phyloP scores from a whole-genome alignment of 2,888 invertebrate species.

The Parelbella ahira region DNA sequence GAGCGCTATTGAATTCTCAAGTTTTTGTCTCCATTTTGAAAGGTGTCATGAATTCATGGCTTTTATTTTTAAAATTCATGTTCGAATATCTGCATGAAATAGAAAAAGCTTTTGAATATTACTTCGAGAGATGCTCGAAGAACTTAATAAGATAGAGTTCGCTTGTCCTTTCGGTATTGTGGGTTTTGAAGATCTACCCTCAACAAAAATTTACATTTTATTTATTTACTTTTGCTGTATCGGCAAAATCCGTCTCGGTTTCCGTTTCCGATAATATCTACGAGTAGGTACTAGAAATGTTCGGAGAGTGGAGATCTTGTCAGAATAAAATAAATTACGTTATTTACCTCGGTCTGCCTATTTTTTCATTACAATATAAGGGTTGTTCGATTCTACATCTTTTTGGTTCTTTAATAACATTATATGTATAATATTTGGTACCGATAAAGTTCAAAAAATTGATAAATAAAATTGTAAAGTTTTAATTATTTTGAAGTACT shows the following conservation, averaged over 20 bases:
- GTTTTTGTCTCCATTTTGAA: conserved; percentile 26
- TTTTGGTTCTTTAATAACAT: too few species aligned
- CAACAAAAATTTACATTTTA: conserved; percentile 2
- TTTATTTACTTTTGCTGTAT: conserved; percentile 3
- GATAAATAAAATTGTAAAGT: too few species aligned
- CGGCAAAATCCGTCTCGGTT: background rate
- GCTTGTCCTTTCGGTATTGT: conserved; percentile 10
- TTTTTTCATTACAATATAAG: too few species aligned
- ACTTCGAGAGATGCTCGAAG: conserved; percentile 13
- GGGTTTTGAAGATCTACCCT: conserved; percentile 1
- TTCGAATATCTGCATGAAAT: conserved; percentile 10
- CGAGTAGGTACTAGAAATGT: too few species aligned
- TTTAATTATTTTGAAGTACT: too few species aligned
- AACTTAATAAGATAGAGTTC: conserved; percentile 4
- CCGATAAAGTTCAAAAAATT: too few species aligned
- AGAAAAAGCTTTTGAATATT: conserved; percentile 14
- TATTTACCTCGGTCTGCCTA: too few species aligned
- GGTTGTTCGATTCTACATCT: too few species aligned
- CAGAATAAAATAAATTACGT: too few species aligned
- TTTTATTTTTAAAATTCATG: conserved; percentile 18
- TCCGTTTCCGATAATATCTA: background rate
- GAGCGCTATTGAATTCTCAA: conserved; percentile 30
- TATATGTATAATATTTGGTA: too few species aligned
- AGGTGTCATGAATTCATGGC: conserved; percentile 20
- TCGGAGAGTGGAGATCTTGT: too few species aligned